Evolutionary conservation across 1,140 invertebrate genomes (phyloP).

Genomic region (Ostrea denselamellosa): DNA sequence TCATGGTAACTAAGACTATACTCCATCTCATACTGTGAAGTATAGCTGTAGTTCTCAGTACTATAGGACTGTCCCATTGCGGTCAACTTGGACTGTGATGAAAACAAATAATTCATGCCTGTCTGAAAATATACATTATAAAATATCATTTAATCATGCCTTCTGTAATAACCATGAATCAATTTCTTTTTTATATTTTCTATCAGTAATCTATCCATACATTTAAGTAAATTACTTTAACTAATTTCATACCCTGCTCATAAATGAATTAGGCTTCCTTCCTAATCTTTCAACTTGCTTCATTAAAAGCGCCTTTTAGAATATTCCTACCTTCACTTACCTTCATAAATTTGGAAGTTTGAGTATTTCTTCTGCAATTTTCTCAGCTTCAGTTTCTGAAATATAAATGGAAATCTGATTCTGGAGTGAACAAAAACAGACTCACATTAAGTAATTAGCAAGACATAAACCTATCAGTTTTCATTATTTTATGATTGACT

Average conservation of each 20-base stretch:
- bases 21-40: neutral
- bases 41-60: neutral
- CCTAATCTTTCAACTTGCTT: too few species aligned
- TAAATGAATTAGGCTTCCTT: too few species aligned
- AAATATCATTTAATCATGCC: neutral
- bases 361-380: neutral
- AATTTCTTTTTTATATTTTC: too few species aligned
- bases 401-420: neutral
- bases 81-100: neutral
- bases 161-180: too few species aligned
- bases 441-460: neutral
- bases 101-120: conserved; percentile 18
- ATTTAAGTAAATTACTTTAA: too few species aligned
- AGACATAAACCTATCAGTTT: conserved; percentile 36
- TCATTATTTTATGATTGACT: conserved; percentile 30
- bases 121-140: neutral
- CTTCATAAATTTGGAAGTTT: neutral
- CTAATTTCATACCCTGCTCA: too few species aligned
- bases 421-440: neutral
- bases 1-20: conserved; percentile 25
- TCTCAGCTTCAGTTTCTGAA: neutral
- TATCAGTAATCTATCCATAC: too few species aligned
- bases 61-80: neutral
- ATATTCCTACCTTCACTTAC: neutral
- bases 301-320: too few species aligned